Percentiles rank a stretch among this genome's conserved stretches.
Evolutionary conservation across 2,888 invertebrate genomes (phyloP).

Genomic region (Pherbina coryleti): DNA sequence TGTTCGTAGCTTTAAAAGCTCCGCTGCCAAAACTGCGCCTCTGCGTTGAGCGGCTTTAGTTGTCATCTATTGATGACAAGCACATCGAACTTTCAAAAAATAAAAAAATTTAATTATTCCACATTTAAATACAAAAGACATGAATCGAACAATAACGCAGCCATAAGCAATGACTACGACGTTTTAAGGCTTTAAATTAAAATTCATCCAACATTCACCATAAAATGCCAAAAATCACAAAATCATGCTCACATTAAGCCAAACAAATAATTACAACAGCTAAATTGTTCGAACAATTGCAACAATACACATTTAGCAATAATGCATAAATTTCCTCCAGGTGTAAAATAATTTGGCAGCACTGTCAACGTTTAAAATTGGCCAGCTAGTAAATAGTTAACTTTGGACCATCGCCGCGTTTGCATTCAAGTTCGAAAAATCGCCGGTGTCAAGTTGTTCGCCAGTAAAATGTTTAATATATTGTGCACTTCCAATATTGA

Average conservation of each 20-base stretch:
- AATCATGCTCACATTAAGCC: not conserved
- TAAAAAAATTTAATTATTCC: not conserved
- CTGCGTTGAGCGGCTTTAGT: no score
- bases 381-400: not conserved
- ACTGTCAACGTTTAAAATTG: not conserved
- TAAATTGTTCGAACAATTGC: not conserved
- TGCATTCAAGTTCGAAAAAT: not conserved
- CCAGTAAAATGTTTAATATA: slow-evolving; percentile 5
- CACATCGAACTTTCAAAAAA: slow-evolving; percentile 7
- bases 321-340: slow-evolving; percentile 11
- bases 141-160: not conserved
- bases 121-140: not conserved
- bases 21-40: not conserved
- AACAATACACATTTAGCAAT: not conserved
- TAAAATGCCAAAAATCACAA: not conserved
- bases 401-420: slow-evolving; percentile 5
- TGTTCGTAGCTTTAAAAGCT: not conserved
- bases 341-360: not conserved
- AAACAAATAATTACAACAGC: not conserved
- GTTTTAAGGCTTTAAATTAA: not conserved
- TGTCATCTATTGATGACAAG: not conserved
- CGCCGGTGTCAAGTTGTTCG: not conserved
- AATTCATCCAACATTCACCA: not conserved
- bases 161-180: not conserved
- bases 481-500: not conserved